Conservation (phyloP, 2,797 vertebrate species). For the Synaphobranchus kaupii region DNA sequence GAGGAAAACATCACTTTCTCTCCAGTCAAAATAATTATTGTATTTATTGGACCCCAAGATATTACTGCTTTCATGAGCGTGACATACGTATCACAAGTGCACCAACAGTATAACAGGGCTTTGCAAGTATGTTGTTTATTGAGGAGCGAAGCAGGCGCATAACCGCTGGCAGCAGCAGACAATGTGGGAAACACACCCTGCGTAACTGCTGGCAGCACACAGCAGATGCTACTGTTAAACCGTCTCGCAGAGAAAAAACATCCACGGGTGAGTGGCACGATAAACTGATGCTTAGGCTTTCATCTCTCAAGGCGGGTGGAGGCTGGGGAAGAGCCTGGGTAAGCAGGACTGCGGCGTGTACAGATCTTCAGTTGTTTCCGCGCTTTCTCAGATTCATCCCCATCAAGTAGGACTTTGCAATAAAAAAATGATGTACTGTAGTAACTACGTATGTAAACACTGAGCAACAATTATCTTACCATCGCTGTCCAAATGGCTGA, state of each 20-base stretch:
- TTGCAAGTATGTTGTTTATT: neutral
- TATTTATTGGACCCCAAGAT: no score
- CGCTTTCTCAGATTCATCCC: neutral
- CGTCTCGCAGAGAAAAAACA: neutral
- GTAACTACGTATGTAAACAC: neutral
- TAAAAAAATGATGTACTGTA: neutral
- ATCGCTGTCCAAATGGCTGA: neutral
- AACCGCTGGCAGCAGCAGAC: neutral
- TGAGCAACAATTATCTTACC: neutral
- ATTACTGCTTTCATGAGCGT: no score
- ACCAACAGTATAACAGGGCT: neutral
- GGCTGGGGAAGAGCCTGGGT: neutral
- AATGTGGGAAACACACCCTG: no score
- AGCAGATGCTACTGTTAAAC: neutral
- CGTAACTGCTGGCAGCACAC: neutral
- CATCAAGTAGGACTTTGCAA: neutral
- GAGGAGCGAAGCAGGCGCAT: neutral
- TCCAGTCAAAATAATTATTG: no score
- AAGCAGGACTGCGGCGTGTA: neutral
- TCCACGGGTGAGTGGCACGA: neutral
- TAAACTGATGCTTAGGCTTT: neutral
- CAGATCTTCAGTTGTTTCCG: neutral
- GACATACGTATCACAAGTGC: neutral
- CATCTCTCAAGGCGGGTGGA: neutral
- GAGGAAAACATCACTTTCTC: no score